Conservation (phyloP, 2,113 vertebrate species). For the Nannospalax galili region DNA sequence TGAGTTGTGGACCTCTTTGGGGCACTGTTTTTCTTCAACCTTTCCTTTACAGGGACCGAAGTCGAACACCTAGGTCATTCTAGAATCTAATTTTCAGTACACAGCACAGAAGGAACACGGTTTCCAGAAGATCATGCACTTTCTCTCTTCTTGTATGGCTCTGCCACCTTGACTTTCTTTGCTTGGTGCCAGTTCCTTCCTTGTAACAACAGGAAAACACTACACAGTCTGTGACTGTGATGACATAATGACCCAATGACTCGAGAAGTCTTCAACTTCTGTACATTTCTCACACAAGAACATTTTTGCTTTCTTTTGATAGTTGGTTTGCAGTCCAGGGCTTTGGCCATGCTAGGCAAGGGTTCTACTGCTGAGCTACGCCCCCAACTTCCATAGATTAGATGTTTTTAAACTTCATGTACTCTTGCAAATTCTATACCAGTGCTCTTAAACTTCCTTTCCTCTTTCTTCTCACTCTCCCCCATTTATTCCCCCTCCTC, state of each 20-base stretch:
- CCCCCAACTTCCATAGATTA: neutral
- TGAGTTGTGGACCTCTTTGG: neutral
- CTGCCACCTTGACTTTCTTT: neutral
- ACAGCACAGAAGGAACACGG: neutral
- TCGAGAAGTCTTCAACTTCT: neutral
- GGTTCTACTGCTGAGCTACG: neutral
- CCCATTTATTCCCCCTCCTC: neutral
- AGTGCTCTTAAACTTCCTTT: neutral
- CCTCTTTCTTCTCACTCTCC: neutral
- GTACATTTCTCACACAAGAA: neutral
- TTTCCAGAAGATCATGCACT: neutral
- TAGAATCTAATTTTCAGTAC: neutral
- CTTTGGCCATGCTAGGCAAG: neutral
- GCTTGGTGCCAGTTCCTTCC: neutral
- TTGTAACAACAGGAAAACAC: too few species aligned
- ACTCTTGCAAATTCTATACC: neutral
- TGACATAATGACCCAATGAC: too few species aligned
- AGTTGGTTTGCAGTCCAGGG: neutral
- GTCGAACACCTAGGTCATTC: neutral
- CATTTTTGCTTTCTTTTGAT: neutral
- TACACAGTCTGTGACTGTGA: too few species aligned
- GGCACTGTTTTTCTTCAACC: neutral
- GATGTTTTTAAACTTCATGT: neutral
- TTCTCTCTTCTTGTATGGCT: neutral
- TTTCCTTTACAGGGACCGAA: neutral